phyloP scores from a whole-genome alignment of 2,113 vertebrate species.

The Otis tarda region DNA sequence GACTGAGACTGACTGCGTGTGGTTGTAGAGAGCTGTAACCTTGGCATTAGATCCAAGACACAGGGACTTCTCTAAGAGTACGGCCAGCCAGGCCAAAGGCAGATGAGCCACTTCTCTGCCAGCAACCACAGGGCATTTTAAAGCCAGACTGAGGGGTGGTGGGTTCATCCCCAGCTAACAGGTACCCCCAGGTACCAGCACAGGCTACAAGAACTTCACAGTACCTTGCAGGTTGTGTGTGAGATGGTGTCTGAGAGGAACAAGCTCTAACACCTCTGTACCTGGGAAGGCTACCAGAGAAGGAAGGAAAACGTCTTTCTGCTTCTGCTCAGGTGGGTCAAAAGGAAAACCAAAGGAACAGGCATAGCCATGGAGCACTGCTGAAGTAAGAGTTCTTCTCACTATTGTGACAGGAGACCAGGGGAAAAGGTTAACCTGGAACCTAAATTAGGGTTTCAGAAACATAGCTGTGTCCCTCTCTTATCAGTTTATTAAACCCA shows the following conservation, averaged over 20 bases:
- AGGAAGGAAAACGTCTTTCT: background rate
- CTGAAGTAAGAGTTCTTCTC: background rate
- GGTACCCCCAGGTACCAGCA: background rate
- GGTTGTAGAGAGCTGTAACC: background rate
- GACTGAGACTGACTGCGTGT: rapidly evolving
- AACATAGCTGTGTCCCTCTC: conserved; percentile 28
- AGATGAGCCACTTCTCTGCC: background rate
- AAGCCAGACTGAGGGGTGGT: background rate
- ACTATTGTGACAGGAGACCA: background rate
- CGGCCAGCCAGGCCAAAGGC: background rate
- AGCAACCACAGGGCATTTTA: background rate
- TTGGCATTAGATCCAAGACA: background rate
- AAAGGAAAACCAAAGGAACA: background rate
- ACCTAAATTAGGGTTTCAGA: conserved; percentile 58
- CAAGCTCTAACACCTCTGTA: rapidly evolving
- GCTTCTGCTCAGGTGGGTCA: background rate
- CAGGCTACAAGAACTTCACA: background rate
- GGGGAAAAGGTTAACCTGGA: conserved; percentile 48
- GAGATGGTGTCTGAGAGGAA: background rate
- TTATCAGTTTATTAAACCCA: conserved; percentile 70
- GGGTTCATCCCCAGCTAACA: background rate
- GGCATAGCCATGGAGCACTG: background rate
- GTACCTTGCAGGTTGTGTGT: background rate
- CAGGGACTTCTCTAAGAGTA: background rate
- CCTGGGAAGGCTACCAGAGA: background rate